phyloP scores from a whole-genome alignment of 2,888 invertebrate genomes.

The Liopterus haemorrhoidalis region DNA sequence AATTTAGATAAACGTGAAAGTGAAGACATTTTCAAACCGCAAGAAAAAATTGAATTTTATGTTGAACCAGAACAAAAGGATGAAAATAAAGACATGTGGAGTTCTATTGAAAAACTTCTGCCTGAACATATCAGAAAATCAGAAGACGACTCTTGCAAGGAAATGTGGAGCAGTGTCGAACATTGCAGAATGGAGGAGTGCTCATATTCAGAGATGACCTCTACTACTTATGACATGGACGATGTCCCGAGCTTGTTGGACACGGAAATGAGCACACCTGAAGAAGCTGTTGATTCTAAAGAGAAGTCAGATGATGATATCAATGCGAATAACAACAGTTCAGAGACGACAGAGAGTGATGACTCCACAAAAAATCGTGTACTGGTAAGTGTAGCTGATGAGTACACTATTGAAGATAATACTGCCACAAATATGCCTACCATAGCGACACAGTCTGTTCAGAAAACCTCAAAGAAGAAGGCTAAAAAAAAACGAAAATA shows the following conservation, averaged over 20 bases:
- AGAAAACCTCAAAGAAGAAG: slow-evolving; percentile 50
- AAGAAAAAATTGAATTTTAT: slow-evolving; percentile 30
- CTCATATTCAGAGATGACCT: not conserved
- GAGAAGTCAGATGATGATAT: slow-evolving; percentile 55
- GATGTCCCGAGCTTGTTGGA: slow-evolving; percentile 23
- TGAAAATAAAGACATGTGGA: slow-evolving; percentile 20
- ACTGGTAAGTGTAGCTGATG: slow-evolving; percentile 41
- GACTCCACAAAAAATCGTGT: slow-evolving; percentile 42
- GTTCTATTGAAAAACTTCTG: too few relatives aligned
- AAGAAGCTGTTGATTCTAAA: slow-evolving; percentile 48
- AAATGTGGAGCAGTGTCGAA: slow-evolving; percentile 20
- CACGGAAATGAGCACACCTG: slow-evolving; percentile 41
- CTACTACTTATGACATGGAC: slow-evolving; percentile 26
- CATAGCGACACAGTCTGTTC: slow-evolving; percentile 29
- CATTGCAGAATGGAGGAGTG: slow-evolving; percentile 11
- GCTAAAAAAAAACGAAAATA: slow-evolving; percentile 59
- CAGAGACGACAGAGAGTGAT: slow-evolving; percentile 56
- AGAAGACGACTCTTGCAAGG: too few relatives aligned
- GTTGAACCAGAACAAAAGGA: slow-evolving; percentile 27
- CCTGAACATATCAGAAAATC: too few relatives aligned
- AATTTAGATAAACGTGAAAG: too few relatives aligned
- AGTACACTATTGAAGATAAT: slow-evolving; percentile 29
- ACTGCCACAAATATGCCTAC: slow-evolving; percentile 36
- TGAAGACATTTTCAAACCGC: slow-evolving; percentile 15
- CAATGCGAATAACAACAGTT: slow-evolving; percentile 48